phyloP scores from a whole-genome alignment of 2,888 invertebrate genomes.

The Aspidapion aeneum region DNA sequence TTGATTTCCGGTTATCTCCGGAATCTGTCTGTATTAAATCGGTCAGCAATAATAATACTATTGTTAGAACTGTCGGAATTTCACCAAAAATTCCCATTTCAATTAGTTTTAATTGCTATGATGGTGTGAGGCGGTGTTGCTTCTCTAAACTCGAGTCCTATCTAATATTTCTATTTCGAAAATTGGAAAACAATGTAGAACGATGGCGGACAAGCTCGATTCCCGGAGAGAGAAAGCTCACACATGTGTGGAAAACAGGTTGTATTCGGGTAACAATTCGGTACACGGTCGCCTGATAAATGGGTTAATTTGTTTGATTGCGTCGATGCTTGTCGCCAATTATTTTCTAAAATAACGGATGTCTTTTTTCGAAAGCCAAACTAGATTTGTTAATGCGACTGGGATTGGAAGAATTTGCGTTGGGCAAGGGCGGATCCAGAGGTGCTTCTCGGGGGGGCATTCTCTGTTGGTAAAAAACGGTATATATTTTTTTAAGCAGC shows the following conservation, averaged over 20 bases:
- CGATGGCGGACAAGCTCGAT: not conserved
- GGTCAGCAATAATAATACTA: no score
- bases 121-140: no score
- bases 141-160: conserved; percentile 4
- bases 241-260: not conserved
- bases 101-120: no score
- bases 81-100: no score
- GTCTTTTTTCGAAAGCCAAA: not conserved
- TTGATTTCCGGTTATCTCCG: no score
- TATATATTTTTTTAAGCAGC: no score
- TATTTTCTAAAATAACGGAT: not conserved
- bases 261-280: not conserved
- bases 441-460: no score
- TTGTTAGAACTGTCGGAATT: no score
- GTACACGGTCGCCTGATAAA: not conserved
- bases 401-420: no score
- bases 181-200: conserved; percentile 22
- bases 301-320: not conserved
- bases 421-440: no score
- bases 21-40: no score
- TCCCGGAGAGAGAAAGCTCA: not conserved
- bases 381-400: not conserved
- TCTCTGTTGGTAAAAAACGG: no score
- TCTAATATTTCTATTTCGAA: conserved; percentile 23
- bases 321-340: not conserved